A percentile compares a stretch with the other conserved stretches of the same genome.
Conservation (phyloP, 2,797 vertebrate species). For the Neosilurus hyrtlii region DNA sequence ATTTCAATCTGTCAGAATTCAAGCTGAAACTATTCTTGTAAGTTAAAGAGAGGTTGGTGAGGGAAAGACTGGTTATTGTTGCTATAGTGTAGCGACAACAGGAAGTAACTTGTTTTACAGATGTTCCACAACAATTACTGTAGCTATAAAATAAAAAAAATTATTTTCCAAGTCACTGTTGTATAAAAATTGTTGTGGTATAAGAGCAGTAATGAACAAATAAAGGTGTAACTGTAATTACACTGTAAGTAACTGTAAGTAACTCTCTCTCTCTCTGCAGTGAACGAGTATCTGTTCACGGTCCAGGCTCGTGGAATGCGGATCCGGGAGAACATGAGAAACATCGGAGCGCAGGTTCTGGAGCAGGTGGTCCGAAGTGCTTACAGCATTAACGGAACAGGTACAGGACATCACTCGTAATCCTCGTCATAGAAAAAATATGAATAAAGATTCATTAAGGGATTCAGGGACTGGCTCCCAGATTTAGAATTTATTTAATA, state of each 20-base stretch:
- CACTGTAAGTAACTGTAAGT: too few species aligned
- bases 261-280: slow-evolving; percentile 63
- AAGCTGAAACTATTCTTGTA: neutral
- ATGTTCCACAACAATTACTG: neutral
- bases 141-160: neutral
- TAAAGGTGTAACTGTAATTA: too few species aligned
- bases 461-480: neutral
- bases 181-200: neutral
- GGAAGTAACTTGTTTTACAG: neutral
- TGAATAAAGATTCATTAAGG: neutral
- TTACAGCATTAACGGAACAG: slow-evolving; percentile 88
- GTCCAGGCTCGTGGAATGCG: slow-evolving; percentile 93
- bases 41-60: neutral
- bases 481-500: too few species aligned
- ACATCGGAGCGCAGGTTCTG: slow-evolving; percentile 90
- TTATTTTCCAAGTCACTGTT: neutral
- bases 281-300: slow-evolving; percentile 99
- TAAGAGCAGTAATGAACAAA: neutral
- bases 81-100: neutral
- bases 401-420: slow-evolving; percentile 62
- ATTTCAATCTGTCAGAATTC: neutral
- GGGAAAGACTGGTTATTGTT: neutral
- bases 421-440: neutral
- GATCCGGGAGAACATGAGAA: slow-evolving; percentile 89
- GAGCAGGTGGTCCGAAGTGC: slow-evolving; percentile 92